These are phyloP conservation scores for Pipistrellus pygmaeus DNA, from an alignment of 2,797 vertebrate species.

Conservation along the genomic window DNA sequence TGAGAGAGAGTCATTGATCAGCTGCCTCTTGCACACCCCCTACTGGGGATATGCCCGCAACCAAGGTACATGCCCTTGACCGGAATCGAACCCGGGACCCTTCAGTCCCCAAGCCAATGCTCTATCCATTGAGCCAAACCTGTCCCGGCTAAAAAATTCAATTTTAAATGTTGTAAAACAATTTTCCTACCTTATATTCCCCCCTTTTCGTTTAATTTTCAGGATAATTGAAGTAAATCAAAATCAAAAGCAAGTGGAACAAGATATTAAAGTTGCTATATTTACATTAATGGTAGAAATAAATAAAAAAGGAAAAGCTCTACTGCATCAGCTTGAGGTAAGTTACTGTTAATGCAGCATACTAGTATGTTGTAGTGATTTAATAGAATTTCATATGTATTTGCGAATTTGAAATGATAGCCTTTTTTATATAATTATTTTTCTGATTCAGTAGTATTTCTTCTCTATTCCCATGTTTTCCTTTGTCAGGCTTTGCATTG, in stretches of 20 bases:
- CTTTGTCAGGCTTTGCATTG: not conserved
- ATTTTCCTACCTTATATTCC: conserved; percentile 35
- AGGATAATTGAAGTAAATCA: conserved; percentile 98
- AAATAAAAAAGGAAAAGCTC: conserved; percentile 98
- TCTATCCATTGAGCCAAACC: no score
- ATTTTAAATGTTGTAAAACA: conserved; percentile 49
- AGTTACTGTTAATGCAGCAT: conserved; percentile 26
- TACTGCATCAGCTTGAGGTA: conserved; percentile 98
- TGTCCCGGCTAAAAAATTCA: conserved; percentile 40
- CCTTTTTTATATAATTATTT: conserved; percentile 5
- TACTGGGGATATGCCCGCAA: no score
- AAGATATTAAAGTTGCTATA: conserved; percentile 99
- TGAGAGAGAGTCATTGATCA: no score
- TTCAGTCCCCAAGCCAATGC: no score
- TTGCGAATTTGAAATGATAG: not conserved
- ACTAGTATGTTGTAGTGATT: not conserved
- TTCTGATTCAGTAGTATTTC: not conserved
- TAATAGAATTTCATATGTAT: not conserved
- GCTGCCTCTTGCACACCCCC: no score
- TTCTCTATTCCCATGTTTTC: not conserved
- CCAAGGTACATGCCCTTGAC: no score
- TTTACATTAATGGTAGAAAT: conserved; percentile 99
- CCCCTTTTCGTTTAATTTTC: conserved; percentile 73
- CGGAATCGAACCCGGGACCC: no score
- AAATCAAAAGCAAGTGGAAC: conserved; percentile 96